Base-by-base conservation (phyloP, 1,140 invertebrate genomes). In the Platorchestia sp. region DNA sequence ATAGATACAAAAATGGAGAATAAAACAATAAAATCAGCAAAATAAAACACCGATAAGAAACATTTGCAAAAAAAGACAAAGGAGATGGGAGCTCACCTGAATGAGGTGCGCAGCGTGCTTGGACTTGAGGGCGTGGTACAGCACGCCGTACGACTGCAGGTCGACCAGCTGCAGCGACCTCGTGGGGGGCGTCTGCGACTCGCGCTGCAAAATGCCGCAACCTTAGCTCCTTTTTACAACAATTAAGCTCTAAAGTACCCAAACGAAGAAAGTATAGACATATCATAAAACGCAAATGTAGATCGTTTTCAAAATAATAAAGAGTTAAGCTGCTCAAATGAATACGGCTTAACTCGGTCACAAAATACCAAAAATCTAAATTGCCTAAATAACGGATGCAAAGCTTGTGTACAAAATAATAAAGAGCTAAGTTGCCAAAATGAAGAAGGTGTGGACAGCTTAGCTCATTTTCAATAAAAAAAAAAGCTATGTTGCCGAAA, bases 31-130 rank as follows among this genome's bases (percentile, higher is more conserved):
- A 86, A 41, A n/a, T 0, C 27, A 96, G 6, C 42, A 42, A 96
- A 86, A 7, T 27, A 75, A 6, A 47, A 95, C 47, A 95, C 7
- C 27, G 40, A 51, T 96, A 22, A 96, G 47, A 40, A 53, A 45
- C 44, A 45, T n/a, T 75, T 22, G 7, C 27, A 75, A 27, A 3
- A 75, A 3, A 22, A 27, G 1, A 75, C 14, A 75, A 86, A 19
- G 0, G 1, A 42, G 19, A 44, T 44, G 16, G 1, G 45, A 53
- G 96, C 96, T 96, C 97, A 98, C 98, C 97, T 98, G 97, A 42
- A 98, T 98, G 96, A 99, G 97, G 53, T 98, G 97, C 96, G 97
- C 97, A 5, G 98, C 98, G 98, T 99, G 99, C 97, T 98, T 99
- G 0, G 97, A 96, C 97, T 99, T 99, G 27, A 99, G 97, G 43